Conservation (phyloP, 2,888 invertebrate genomes). For the Mythimna loreyi region DNA sequence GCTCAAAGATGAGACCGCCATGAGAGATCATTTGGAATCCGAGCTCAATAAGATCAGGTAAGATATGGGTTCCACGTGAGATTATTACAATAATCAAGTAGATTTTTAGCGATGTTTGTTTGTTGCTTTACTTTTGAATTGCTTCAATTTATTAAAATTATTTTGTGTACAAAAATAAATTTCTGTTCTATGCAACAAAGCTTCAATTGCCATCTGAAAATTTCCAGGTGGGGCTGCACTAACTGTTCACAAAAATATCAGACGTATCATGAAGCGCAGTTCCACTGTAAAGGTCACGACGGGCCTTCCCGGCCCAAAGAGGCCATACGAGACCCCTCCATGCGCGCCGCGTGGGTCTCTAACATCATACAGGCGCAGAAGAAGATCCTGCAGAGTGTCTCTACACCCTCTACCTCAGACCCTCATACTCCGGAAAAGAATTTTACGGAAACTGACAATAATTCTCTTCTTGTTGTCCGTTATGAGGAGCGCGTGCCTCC, state of each 20-base stretch:
- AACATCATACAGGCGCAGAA: slow-evolving; percentile 74
- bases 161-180: background rate
- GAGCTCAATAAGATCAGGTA: slow-evolving; percentile 85
- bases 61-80: slow-evolving; percentile 7
- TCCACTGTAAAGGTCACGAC: slow-evolving; percentile 80
- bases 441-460: slow-evolving; percentile 71
- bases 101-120: background rate
- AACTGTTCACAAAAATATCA: slow-evolving; percentile 76
- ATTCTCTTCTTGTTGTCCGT: slow-evolving; percentile 81
- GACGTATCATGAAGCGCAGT: slow-evolving; percentile 84
- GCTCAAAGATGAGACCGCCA: slow-evolving; percentile 71
- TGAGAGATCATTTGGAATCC: slow-evolving; percentile 82
- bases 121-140: background rate
- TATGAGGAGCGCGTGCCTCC: slow-evolving; percentile 79
- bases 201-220: background rate
- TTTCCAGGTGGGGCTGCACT: slow-evolving; percentile 85
- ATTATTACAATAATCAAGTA: background rate
- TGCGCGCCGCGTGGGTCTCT: slow-evolving; percentile 78
- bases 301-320: slow-evolving; percentile 74
- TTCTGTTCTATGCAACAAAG: background rate
- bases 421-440: slow-evolving; percentile 33
- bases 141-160: background rate
- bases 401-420: slow-evolving; percentile 10
- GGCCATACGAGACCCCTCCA: slow-evolving; percentile 72
- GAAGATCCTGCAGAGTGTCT: slow-evolving; percentile 64